Evolutionary conservation across 2,797 vertebrate species (phyloP), one percentile per base, ranked within the genome.

Genomic region (Esox lucius): DNA sequence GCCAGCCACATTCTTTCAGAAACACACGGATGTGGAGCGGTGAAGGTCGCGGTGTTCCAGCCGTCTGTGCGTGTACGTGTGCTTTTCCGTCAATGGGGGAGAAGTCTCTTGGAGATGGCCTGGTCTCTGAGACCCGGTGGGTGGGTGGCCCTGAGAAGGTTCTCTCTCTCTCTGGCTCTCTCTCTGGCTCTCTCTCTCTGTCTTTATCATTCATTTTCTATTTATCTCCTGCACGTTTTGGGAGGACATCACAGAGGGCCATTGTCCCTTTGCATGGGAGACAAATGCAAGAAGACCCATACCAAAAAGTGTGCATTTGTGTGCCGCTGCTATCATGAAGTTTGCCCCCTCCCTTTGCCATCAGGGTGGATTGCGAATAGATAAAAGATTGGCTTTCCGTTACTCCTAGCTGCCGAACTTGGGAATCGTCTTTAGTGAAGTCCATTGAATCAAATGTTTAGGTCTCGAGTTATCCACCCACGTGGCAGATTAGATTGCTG

Each of bases 391-490:
- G 19, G 19, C 19, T 56, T 56, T 56, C n/a, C 51, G 22, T 64
- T 24, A 16, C 24, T 24, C 61, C 31, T 16, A 13, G 12, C 26
- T 16, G n/a, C 2, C n/a, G 16, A 17, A 56, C 26, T 13, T 15
- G 15, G 24, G 24, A 28, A 28, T 13, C 26, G 26, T 64, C 73
- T 73, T 19, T 68, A 75, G 77, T 73, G 68, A 77, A 77, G 61
- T 81, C 74, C 72, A 79, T 80, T 80, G 67, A 81, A 79, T 88
- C 35, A 35, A 78, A 83, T 85, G 83, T 87, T 86, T 81, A 84
- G 80, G 83, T 88, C 91, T 91, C 91, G 88, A 42, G 84, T 88
- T 92, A 87, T 89, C 88, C 79, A 68, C 86, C 90, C 89, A 88
- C 88, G 87, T 84, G 88, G 88, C 86, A 81, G 84, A 84, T 87